Evolutionary conservation across 2,113 vertebrate genomes (phyloP).

Genomic region (Coptodon bakossiorum): DNA sequence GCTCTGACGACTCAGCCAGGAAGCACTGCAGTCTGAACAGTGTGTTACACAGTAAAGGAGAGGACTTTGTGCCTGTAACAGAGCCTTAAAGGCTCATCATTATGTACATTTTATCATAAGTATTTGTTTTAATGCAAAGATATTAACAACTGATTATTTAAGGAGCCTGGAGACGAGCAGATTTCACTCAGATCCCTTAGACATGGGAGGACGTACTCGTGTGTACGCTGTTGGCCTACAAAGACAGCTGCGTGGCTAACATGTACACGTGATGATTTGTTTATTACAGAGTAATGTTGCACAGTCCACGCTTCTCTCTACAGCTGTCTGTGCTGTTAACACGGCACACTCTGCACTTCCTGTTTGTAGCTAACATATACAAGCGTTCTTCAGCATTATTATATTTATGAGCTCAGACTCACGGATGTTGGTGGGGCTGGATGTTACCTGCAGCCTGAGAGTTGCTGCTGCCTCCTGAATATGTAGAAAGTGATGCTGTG

Average conservation of each 20-base stretch:
- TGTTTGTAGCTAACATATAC: neutral
- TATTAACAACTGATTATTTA: neutral
- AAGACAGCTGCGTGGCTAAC: neutral
- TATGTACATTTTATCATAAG: neutral
- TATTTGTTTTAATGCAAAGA: neutral
- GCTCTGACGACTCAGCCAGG: neutral
- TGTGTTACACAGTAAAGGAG: neutral
- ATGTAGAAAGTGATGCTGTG: neutral
- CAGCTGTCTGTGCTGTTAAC: neutral
- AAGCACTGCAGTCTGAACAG: neutral
- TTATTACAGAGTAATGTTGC: neutral
- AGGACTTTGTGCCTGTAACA: neutral
- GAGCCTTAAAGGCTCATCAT: neutral
- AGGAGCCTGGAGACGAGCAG: neutral
- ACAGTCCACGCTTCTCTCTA: neutral
- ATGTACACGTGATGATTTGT: too few species aligned
- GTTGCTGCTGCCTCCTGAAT: neutral
- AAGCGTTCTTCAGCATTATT: neutral
- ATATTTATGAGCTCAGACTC: fast-evolving
- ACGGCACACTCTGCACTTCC: too few species aligned
- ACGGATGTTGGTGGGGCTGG: neutral
- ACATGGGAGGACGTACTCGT: neutral
- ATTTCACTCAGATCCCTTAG: neutral
- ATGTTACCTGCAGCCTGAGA: neutral
- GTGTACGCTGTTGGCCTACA: neutral